Conservation (phyloP, 2,797 vertebrate genomes). For the Helicolenus hilgendorfi region DNA sequence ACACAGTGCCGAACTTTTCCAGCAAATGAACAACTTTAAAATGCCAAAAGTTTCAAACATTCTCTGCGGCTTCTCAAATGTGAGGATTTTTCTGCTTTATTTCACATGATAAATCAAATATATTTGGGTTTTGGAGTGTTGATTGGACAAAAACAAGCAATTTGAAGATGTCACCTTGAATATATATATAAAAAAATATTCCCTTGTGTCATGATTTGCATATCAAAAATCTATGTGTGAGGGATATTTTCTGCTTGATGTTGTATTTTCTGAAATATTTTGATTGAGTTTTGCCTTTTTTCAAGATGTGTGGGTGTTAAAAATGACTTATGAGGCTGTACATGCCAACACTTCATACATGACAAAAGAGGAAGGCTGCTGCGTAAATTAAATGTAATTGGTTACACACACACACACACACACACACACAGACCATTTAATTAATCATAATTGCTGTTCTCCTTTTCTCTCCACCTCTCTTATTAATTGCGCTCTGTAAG, state of each 20-base stretch:
- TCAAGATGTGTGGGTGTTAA: background rate
- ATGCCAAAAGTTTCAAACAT: background rate
- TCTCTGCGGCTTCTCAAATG: background rate
- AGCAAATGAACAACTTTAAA: background rate
- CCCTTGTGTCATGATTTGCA: background rate
- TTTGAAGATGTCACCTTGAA: background rate
- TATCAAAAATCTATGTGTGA: background rate
- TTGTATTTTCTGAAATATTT: background rate
- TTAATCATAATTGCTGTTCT: slow-evolving; percentile 31
- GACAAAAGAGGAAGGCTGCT: background rate
- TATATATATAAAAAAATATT: background rate
- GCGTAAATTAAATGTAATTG: background rate
- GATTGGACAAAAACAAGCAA: background rate
- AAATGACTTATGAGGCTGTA: background rate
- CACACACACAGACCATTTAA: background rate
- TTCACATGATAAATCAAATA: background rate
- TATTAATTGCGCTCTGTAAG: slow-evolving; percentile 27
- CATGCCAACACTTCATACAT: background rate
- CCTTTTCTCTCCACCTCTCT: slow-evolving; percentile 6
- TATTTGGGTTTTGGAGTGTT: background rate
- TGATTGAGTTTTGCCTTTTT: background rate
- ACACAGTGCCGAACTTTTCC: background rate
- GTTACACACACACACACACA: background rate
- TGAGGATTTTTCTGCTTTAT: background rate
- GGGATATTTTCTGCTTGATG: background rate